phyloP scores from a whole-genome alignment of 37 sponge, comb jelly and placozoan genomes.

The Halichondria panicea region DNA sequence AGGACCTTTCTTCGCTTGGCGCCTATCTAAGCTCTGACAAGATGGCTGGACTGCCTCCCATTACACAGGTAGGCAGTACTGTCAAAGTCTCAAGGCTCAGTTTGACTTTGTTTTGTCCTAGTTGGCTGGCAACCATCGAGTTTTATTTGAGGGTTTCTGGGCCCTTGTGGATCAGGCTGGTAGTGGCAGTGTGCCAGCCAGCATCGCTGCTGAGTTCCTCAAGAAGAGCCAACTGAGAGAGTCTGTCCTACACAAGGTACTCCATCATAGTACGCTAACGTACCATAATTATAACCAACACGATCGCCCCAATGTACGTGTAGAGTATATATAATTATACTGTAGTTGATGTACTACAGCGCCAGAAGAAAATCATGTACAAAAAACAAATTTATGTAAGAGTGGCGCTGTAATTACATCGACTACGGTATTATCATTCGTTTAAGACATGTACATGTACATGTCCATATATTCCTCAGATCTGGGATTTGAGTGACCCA shows the following conservation, averaged over 20 bases:
- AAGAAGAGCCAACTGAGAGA: conserved; percentile 77
- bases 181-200: conserved; percentile 55
- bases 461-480: conserved; percentile 47
- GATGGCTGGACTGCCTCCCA: conserved; percentile 47
- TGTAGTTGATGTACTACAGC: too few species aligned
- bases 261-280: background rate
- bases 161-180: conserved; percentile 44
- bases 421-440: too few species aligned
- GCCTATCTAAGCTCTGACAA: too few species aligned
- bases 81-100: background rate
- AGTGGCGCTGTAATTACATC: too few species aligned
- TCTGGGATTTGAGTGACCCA: conserved; percentile 78
- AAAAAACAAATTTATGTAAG: too few species aligned
- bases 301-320: background rate
- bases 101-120: background rate
- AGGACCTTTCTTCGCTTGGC: too few species aligned
- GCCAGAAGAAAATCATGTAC: too few species aligned
- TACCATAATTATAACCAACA: background rate
- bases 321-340: background rate
- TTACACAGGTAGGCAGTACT: conserved; percentile 24
- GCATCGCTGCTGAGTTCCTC: conserved; percentile 62
- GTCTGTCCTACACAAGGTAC: conserved; percentile 66
- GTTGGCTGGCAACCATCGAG: conserved; percentile 56
- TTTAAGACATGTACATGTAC: background rate
- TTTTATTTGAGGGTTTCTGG: conserved; percentile 73